Percentiles rank a stretch among this genome's conserved stretches.
Conservation (phyloP, 2,113 vertebrate species). For the Rhinopithecus roxellana region DNA sequence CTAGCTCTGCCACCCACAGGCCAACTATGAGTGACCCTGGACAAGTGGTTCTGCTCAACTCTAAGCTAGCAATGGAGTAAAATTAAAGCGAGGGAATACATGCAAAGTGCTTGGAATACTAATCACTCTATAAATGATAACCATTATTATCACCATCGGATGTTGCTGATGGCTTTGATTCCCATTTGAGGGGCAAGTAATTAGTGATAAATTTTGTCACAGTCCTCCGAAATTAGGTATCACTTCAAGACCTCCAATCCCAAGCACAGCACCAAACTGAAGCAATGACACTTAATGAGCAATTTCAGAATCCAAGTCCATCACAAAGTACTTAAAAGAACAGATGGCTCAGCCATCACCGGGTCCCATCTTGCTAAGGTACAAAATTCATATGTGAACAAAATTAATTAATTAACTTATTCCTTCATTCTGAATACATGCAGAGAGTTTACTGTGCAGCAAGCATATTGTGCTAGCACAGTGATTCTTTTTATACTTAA, state of each 20-base stretch:
- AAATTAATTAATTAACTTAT: conserved; percentile 4
- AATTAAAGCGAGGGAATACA: conserved; percentile 20
- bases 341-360: neutral
- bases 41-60: conserved; percentile 36
- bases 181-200: conserved; percentile 63
- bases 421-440: neutral
- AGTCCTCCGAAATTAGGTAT: conserved; percentile 30
- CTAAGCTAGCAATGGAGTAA: conserved; percentile 16
- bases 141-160: conserved; percentile 46
- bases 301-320: neutral
- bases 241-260: conserved; percentile 55
- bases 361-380: neutral
- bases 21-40: neutral
- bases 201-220: conserved; percentile 62
- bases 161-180: conserved; percentile 40
- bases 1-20: neutral
- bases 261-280: neutral
- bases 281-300: neutral
- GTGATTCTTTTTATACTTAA: neutral
- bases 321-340: conserved; percentile 21
- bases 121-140: conserved; percentile 57
- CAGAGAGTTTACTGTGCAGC: neutral
- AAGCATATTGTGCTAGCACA: neutral
- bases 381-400: neutral
- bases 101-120: conserved; percentile 37